Evolutionary conservation across 1,140 invertebrate species (phyloP).

Genomic region (Andrena cerasifolii): DNA sequence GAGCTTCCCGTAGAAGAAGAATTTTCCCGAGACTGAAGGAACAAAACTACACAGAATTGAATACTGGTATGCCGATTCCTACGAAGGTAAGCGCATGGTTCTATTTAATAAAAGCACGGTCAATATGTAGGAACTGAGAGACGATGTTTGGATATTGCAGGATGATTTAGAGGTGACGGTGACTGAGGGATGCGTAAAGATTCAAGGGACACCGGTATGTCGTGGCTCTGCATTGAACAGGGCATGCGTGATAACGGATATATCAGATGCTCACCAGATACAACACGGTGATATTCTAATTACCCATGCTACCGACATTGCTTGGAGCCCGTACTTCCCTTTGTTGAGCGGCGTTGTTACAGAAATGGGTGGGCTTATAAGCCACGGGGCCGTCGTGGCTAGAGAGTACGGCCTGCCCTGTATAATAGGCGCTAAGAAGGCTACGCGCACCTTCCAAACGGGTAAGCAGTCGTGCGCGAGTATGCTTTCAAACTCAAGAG

Average conservation of each 20-base stretch:
- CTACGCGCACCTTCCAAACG: slow-evolving; percentile 87
- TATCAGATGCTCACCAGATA: slow-evolving; percentile 80
- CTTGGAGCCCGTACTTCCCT: slow-evolving; percentile 94
- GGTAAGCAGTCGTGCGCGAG: slow-evolving; percentile 84
- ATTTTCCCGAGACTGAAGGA: slow-evolving; percentile 83
- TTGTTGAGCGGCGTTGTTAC: slow-evolving; percentile 91
- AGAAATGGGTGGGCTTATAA: slow-evolving; percentile 92
- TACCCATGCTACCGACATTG: slow-evolving; percentile 91
- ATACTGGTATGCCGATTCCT: slow-evolving; percentile 84
- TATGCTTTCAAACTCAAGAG: neutral
- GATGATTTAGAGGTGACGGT: neutral
- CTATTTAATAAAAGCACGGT: neutral
- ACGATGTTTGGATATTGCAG: slow-evolving; percentile 8
- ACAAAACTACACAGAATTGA: slow-evolving; percentile 86
- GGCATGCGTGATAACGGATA: slow-evolving; percentile 86
- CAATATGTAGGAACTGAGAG: neutral
- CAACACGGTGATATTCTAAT: slow-evolving; percentile 89
- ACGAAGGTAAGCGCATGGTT: slow-evolving; percentile 57
- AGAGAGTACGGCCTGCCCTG: slow-evolving; percentile 93
- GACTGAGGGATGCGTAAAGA: slow-evolving; percentile 9
- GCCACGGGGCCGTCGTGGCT: slow-evolving; percentile 94
- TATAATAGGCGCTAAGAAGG: slow-evolving; percentile 88
- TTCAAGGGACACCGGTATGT: slow-evolving; percentile 88
- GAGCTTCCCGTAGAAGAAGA: slow-evolving; percentile 85
- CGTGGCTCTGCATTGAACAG: slow-evolving; percentile 85